phyloP scores from a whole-genome alignment of 2,888 invertebrate genomes.

The Oeneis ivallda region DNA sequence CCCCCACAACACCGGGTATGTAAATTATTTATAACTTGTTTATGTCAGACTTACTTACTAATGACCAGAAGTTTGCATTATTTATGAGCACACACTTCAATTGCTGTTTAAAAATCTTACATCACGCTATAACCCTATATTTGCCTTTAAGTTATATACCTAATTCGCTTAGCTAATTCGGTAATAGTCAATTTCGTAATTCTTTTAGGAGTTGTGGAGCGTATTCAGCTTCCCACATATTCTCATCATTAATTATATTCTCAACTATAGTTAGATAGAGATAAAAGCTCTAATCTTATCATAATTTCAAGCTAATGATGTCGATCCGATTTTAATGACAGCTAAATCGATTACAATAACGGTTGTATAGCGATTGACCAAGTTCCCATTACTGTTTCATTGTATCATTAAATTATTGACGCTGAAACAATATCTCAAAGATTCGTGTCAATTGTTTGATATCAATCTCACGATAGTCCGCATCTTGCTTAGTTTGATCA shows the following conservation, averaged over 20 bases:
- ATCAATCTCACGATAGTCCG: conserved; percentile 3
- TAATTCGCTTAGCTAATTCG: too few species aligned
- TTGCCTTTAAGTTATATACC: neutral
- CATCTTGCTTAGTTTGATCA: neutral
- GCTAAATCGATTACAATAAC: conserved; percentile 52
- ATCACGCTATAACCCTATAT: neutral
- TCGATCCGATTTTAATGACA: conserved; percentile 43
- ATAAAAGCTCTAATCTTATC: neutral
- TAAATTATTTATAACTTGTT: conserved; percentile 18
- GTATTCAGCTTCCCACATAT: neutral
- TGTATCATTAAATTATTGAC: conserved; percentile 17
- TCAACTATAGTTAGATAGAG: neutral
- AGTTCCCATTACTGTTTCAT: conserved; percentile 40
- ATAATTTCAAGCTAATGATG: conserved; percentile 7
- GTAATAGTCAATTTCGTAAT: neutral
- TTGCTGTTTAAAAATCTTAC: neutral
- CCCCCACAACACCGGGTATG: conserved; percentile 3
- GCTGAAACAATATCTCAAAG: conserved; percentile 5
- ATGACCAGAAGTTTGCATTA: conserved; percentile 1
- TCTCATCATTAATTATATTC: conserved; percentile 1
- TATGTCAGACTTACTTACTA: conserved; percentile 2
- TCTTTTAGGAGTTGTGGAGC: neutral
- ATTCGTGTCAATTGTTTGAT: conserved; percentile 11
- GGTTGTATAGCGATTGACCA: conserved; percentile 41
- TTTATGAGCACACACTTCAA: conserved; percentile 5